phyloP scores from a whole-genome alignment of 2,888 invertebrate genomes.

The Allophyes oxyacanthae region DNA sequence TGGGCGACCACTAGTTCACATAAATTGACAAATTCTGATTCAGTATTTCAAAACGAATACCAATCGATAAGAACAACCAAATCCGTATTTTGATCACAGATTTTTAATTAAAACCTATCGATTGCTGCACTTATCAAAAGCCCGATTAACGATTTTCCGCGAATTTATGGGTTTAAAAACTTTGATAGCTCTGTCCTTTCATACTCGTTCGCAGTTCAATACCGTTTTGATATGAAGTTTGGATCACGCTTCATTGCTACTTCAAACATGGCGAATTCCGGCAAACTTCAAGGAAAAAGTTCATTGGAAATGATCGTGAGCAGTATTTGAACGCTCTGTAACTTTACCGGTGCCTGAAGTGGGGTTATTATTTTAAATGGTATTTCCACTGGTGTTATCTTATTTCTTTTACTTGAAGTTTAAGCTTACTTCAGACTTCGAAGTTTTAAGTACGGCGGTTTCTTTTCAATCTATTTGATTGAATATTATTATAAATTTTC shows the following conservation, averaged over 20 bases:
- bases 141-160: conserved; percentile 12
- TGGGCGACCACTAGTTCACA: too few relatives aligned
- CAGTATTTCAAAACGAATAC: background rate
- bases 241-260: conserved; percentile 8
- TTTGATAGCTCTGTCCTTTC: conserved; percentile 20
- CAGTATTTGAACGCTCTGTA: conserved; percentile 20
- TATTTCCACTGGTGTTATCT: conserved; percentile 17
- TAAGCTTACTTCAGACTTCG: conserved; percentile 9
- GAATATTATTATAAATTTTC: too few relatives aligned
- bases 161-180: conserved; percentile 12
- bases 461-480: conserved; percentile 2
- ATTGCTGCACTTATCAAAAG: conserved; percentile 18
- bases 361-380: conserved; percentile 31
- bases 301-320: conserved; percentile 21
- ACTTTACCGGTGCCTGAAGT: conserved; percentile 23
- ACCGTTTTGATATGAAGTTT: conserved; percentile 33
- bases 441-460: conserved; percentile 5
- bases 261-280: conserved; percentile 20
- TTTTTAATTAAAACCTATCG: conserved; percentile 35
- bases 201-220: conserved; percentile 26
- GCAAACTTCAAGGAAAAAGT: conserved; percentile 30
- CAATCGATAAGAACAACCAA: conserved; percentile 16
- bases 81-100: conserved; percentile 1
- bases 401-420: conserved; percentile 15
- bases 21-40: background rate